Percentiles rank a stretch among this genome's conserved stretches.
phyloP scores from a whole-genome alignment of 1,140 invertebrate genomes.

The Tetramorium simillimum region DNA sequence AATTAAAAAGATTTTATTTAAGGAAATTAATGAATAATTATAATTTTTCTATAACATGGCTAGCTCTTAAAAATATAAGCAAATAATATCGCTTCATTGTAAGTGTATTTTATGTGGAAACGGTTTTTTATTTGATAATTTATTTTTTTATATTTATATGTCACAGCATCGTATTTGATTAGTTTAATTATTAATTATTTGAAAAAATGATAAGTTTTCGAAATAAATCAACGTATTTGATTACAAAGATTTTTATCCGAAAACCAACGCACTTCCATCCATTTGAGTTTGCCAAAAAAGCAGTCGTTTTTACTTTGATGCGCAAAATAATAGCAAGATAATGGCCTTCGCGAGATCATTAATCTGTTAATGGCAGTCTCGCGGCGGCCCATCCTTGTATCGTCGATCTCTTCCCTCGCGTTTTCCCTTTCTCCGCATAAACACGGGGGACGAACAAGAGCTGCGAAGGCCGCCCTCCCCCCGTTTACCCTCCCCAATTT shows the following conservation, averaged over 20 bases:
- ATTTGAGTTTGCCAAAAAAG: background rate
- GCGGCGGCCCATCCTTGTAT: constrained; percentile 17
- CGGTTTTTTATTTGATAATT: background rate
- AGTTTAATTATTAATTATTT: background rate
- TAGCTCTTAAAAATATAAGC: background rate
- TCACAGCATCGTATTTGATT: background rate
- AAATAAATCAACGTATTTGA: background rate
- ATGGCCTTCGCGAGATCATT: constrained; percentile 76
- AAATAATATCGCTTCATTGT: background rate
- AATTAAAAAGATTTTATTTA: background rate
- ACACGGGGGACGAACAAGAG: constrained; percentile 58
- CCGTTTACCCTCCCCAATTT: constrained; percentile 59
- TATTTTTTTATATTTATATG: background rate
- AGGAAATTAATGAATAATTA: background rate
- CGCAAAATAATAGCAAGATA: constrained; percentile 27
- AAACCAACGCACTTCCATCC: background rate
- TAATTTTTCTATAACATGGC: background rate
- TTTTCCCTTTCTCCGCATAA: constrained; percentile 49
- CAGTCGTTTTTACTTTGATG: background rate
- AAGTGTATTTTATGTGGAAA: background rate
- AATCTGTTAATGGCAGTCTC: constrained; percentile 77
- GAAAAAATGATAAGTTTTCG: background rate
- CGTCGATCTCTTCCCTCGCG: constrained; percentile 28
- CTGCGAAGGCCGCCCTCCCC: background rate
- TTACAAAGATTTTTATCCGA: background rate